These are phyloP conservation scores for Sphaerodactylus townsendi DNA, from an alignment of 2,113 vertebrate species.

Conservation along the genomic window DNA sequence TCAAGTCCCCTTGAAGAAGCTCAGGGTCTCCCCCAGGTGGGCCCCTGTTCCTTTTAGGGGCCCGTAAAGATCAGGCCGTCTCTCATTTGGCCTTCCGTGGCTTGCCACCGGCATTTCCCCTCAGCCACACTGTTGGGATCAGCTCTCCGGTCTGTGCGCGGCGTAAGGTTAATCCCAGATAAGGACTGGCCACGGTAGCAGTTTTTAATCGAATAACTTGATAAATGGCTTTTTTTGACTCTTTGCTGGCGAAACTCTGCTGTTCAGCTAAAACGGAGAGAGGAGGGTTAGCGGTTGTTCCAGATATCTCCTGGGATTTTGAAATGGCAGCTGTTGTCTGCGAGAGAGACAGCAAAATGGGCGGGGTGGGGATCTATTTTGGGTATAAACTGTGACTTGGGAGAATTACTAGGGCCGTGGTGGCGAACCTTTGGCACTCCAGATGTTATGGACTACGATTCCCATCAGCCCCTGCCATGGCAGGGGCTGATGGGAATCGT, in stretches of 20 bases:
- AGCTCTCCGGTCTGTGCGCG: background rate
- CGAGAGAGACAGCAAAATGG: background rate
- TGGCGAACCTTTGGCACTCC: no score
- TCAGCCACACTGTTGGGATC: rapidly evolving
- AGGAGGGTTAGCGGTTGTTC: slow-evolving; percentile 47
- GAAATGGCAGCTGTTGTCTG: slow-evolving; percentile 21
- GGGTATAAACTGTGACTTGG: no score
- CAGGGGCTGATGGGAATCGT: no score
- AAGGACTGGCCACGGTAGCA: slow-evolving; percentile 62
- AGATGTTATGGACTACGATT: no score
- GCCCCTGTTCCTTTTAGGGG: background rate
- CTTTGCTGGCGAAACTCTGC: slow-evolving; percentile 50
- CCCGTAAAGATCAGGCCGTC: background rate
- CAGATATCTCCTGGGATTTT: slow-evolving; percentile 49
- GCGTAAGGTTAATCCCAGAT: slow-evolving; percentile 45
- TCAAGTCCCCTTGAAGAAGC: background rate
- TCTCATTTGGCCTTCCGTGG: background rate
- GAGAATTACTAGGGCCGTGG: no score
- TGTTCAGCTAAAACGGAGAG: slow-evolving; percentile 51
- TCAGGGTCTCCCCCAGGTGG: background rate
- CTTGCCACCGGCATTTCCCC: rapidly evolving
- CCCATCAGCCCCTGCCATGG: no score
- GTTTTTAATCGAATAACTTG: slow-evolving; percentile 65
- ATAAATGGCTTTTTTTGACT: slow-evolving; percentile 79
- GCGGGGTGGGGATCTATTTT: background rate